Evolutionary conservation across 30 jellyfish, hydroid and myxozoan genomes (phyloP).

Genomic region (Aurelia coerulea): DNA sequence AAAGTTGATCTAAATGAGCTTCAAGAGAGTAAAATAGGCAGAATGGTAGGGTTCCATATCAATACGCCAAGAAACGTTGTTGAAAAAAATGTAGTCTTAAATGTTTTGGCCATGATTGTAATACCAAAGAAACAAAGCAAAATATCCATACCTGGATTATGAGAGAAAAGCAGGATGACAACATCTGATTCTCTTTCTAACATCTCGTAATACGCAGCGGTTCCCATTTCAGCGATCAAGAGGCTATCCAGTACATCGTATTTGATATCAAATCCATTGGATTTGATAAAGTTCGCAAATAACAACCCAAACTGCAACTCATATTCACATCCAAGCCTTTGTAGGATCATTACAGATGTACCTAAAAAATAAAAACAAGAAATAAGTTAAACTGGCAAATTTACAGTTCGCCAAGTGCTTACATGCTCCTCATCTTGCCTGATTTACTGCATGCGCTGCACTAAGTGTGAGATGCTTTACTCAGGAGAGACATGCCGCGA

Average conservation of each 20-base stretch:
- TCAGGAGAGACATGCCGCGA: too few relatives aligned
- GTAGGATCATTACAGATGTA: constrained; percentile 48
- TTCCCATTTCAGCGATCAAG: constrained; percentile 10
- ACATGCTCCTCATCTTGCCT: too few relatives aligned
- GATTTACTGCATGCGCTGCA: too few relatives aligned
- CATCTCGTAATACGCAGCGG: constrained; percentile 31
- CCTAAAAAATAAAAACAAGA: not conserved
- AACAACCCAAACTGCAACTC: constrained; percentile 18
- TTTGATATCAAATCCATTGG: constrained; percentile 33
- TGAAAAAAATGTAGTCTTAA: too few relatives aligned
- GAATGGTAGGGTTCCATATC: too few relatives aligned
- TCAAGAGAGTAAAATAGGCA: too few relatives aligned
- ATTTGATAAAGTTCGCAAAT: constrained; percentile 34
- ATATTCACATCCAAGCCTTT: constrained; percentile 46
- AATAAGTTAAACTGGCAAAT: too few relatives aligned
- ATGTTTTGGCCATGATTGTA: too few relatives aligned
- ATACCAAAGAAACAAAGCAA: not conserved
- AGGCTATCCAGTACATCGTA: constrained; percentile 34
- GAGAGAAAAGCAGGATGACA: constrained; percentile 26
- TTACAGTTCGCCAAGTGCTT: too few relatives aligned
- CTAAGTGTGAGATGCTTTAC: too few relatives aligned
- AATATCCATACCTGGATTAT: constrained; percentile 7
- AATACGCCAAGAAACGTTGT: too few relatives aligned
- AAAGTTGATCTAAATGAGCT: too few relatives aligned
- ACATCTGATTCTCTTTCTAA: constrained; percentile 23